phyloP scores from a whole-genome alignment of 2,888 invertebrate species.

The Acleris laterana region DNA sequence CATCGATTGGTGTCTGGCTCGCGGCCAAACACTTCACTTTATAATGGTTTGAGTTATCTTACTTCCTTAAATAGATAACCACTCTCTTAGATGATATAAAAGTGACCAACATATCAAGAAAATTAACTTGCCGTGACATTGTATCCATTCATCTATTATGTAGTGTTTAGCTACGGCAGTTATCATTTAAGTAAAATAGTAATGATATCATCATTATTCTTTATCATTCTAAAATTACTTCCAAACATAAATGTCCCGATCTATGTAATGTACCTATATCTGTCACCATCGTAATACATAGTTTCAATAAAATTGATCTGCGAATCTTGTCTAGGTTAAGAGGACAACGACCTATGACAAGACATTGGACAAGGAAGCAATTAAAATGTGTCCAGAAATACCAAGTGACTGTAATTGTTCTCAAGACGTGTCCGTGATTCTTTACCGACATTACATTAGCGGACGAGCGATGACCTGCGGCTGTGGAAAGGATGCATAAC shows the following conservation, averaged over 20 bases:
- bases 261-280: too few species aligned
- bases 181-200: too few species aligned
- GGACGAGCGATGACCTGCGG: constrained; percentile 3
- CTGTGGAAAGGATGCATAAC: constrained; percentile 12
- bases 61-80: constrained; percentile 77
- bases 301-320: too few species aligned
- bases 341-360: constrained; percentile 13
- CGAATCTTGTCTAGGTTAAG: background rate
- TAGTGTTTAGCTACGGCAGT: background rate
- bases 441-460: constrained; percentile 16
- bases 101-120: background rate
- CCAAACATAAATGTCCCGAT: too few species aligned
- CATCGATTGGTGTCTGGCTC: constrained; percentile 74
- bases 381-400: constrained; percentile 12
- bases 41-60: constrained; percentile 64
- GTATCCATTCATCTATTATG: background rate
- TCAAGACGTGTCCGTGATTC: constrained; percentile 15
- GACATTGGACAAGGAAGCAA: constrained; percentile 20
- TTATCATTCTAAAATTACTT: too few species aligned
- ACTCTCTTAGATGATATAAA: constrained; percentile 36
- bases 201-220: too few species aligned
- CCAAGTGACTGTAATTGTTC: constrained; percentile 18
- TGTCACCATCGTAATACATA: too few species aligned
- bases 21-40: constrained; percentile 75
- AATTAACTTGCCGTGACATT: background rate